These are phyloP conservation scores for Odontamblyopus lacepedii DNA, from an alignment of 2,797 vertebrate genomes.

Conservation along the genomic window DNA sequence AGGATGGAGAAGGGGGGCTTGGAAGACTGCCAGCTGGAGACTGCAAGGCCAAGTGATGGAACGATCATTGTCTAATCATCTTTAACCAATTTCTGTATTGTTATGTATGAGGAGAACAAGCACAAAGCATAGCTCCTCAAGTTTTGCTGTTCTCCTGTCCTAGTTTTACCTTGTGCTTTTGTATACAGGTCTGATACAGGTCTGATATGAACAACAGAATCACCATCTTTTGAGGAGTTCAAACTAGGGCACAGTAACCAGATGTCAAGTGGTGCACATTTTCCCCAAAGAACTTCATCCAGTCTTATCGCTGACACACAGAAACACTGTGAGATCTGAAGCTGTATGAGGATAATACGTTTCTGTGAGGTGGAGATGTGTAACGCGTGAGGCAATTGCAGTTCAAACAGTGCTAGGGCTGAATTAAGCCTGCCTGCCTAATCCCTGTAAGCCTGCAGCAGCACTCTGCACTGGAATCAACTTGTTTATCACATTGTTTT, in stretches of 20 bases:
- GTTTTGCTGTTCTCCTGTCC: slow-evolving; percentile 32
- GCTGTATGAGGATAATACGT: slow-evolving; percentile 27
- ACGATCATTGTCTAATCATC: slow-evolving; percentile 65
- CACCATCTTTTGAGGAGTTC: slow-evolving; percentile 43
- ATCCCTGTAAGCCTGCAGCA: slow-evolving; percentile 74
- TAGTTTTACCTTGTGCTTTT: slow-evolving; percentile 21
- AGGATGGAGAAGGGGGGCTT: slow-evolving; percentile 43
- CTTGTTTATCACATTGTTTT: slow-evolving; percentile 71
- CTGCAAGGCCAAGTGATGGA: slow-evolving; percentile 55
- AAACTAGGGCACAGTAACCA: slow-evolving; percentile 44
- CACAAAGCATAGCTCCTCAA: slow-evolving; percentile 31
- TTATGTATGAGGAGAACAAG: slow-evolving; percentile 42
- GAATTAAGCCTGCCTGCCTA: slow-evolving; percentile 76
- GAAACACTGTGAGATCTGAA: slow-evolving; percentile 29
- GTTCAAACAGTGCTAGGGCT: slow-evolving; percentile 72
- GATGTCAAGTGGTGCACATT: slow-evolving; percentile 34
- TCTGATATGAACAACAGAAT: slow-evolving; percentile 36
- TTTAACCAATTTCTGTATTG: slow-evolving; percentile 47
- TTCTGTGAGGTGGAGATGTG: slow-evolving; percentile 42
- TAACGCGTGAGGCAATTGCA: slow-evolving; percentile 52
- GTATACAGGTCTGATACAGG: slow-evolving; percentile 1
- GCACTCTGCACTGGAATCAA: slow-evolving; percentile 67
- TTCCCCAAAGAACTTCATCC: slow-evolving; percentile 24
- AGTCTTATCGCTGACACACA: slow-evolving; percentile 49
- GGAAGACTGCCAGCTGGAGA: slow-evolving; percentile 71